phyloP scores from a whole-genome alignment of 2,888 invertebrate genomes.

The Aphidoletes aphidimyza region DNA sequence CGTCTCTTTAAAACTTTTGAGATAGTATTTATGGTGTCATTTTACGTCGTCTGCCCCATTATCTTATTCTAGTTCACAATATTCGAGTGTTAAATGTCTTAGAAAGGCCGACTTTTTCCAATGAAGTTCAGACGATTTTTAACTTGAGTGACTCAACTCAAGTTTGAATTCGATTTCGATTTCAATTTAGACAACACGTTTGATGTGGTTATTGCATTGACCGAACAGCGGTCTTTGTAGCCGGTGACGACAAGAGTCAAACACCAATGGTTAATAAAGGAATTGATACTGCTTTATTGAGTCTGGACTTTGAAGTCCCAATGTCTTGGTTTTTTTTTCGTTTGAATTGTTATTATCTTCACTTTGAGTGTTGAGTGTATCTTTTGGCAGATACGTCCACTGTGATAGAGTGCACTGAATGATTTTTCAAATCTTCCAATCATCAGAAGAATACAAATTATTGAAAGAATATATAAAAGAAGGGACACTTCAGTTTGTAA shows the following conservation, averaged over 20 bases:
- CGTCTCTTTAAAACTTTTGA: background rate
- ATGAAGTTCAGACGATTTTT: no score
- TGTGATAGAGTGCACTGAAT: no score
- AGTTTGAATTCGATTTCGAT: background rate
- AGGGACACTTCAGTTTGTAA: no score
- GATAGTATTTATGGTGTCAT: slow-evolving; percentile 42
- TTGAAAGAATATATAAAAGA: no score
- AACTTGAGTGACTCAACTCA: no score
- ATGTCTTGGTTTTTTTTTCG: background rate
- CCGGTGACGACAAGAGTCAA: background rate
- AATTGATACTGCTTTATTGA: no score
- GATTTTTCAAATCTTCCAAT: no score
- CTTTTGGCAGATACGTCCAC: no score
- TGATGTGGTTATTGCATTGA: background rate
- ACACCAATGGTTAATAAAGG: slow-evolving; percentile 13
- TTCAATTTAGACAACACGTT: slow-evolving; percentile 19
- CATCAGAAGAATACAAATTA: no score
- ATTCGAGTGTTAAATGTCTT: background rate
- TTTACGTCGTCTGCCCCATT: background rate
- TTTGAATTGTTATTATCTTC: background rate
- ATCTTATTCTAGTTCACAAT: background rate
- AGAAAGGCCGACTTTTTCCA: no score
- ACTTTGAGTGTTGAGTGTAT: no score
- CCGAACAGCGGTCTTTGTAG: background rate
- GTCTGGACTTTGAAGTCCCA: no score